Base-by-base conservation (phyloP, 2,888 invertebrate species). In the Latrodectus hesperus region DNA sequence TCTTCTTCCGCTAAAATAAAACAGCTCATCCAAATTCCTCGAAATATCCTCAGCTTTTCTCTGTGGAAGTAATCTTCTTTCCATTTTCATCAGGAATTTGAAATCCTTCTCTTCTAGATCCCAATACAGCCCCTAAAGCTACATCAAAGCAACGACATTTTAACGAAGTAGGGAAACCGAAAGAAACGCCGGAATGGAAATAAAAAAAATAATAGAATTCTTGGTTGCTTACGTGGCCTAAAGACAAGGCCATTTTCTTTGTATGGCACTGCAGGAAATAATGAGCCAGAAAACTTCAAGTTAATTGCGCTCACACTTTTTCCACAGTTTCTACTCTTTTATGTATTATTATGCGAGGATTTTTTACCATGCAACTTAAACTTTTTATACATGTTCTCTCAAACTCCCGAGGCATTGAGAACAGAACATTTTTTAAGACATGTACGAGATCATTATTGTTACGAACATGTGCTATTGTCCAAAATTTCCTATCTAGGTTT, bases 211-310 rank as follows among this genome's bases (percentile, higher is more conserved):
- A 74, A 16, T 74, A 73, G 67, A 22, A 72, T 65, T 52, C 73
- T 26, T 67, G 65, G 74, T 74, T 73, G 74, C 74, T 81, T 74
- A 74, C 81, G 74, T 81, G 81, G 67, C 74, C 81, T 74, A 81
- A 73, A 68, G 81, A 73, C 73, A 81, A 73, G 38, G 74, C 73
- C 73, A 74, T 81, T 81, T 81, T 74, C 81, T 68, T 68, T 81
- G 38, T 72, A 65, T 67, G 38, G 53, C 53, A 81, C 81, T 73
- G 67, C 26, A 74, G 81, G 38, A 81, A 81, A 81, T 81, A 81
- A 81, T 81, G 81, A 81, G 81, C 73, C 55, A 74, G 73, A 81
- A 81, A 81, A 81, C 67, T 73, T 74, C 81, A 81, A 81, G 73
- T 81, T 81, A 81, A 81, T 81, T 81, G 81, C 81, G 67, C 81